Evolutionary conservation across 2,888 invertebrate species (phyloP), one percentile per base, ranked within the genome.

Genomic region (Brenthis ino): DNA sequence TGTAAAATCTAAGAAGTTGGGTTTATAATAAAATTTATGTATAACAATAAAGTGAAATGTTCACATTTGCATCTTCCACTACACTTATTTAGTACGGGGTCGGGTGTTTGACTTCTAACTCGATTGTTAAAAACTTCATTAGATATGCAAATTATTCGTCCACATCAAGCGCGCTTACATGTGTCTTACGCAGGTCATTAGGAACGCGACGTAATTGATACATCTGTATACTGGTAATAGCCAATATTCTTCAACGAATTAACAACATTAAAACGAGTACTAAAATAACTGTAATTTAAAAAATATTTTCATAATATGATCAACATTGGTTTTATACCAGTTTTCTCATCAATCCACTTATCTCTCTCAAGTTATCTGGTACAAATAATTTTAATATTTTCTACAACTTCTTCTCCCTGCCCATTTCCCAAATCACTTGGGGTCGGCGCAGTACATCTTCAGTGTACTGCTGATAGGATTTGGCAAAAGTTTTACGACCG

Each of bases 101-200:
- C 58, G 48, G 48, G 58, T 48, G 48, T 24, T 58, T 48, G 48
- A 48, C 58, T 58, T 50, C n/a, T 60, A 60, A 28, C 28, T 50
- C 60, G 50, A 60, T 60, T 50, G 60, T 60, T 60, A 60, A 50
- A 28, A 60, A 50, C 50, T 28, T 60, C 47, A 60, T 50, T 60
- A 50, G 0, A 33, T n/a, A 50, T 60, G 60, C 11, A n/a, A 60
- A 60, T 60, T 37, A 57, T 16, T 57, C 57, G 56, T 56, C 6
- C 28, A 24, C 33, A 57, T 6, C 16, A 16, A 3, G 6, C 37
- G n/a, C 56, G 37, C 33, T 16, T 4, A 12, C 16, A 12, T 3
- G 20, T 3, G 53, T 20, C 20, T 16, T 11, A 11, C 20, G 16
- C 53, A 6, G 20, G 53, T 16, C 16, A 54, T 20, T 0, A 43